These are phyloP conservation scores for Peromyscus eremicus DNA, from an alignment of 2,797 vertebrate species.

Conservation along the genomic window DNA sequence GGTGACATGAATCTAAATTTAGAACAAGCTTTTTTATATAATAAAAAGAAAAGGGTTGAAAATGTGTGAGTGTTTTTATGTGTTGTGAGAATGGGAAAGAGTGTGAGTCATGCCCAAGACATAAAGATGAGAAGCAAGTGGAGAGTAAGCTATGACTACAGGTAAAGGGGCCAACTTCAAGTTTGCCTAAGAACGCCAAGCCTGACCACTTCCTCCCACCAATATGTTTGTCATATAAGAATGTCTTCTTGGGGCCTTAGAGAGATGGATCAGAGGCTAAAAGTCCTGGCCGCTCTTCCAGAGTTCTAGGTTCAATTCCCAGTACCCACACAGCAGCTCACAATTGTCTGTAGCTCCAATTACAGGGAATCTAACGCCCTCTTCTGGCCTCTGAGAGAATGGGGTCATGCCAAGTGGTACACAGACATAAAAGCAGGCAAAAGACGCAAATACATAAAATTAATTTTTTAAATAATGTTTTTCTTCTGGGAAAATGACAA, in stretches of 20 bases:
- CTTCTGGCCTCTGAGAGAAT: background rate
- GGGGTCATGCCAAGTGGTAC: background rate
- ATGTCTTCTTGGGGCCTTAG: background rate
- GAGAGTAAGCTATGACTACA: background rate
- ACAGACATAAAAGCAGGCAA: background rate
- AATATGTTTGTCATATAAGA: background rate
- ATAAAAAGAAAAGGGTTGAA: background rate
- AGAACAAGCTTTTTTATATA: background rate
- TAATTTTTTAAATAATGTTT: background rate
- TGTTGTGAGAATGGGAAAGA: background rate
- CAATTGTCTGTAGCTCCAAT: background rate
- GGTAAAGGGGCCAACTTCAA: background rate
- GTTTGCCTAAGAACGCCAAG: background rate
- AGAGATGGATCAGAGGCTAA: background rate
- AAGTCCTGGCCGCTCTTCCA: background rate
- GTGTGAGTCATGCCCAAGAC: background rate
- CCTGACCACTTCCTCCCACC: background rate
- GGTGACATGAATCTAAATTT: background rate
- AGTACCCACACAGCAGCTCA: background rate
- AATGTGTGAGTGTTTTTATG: background rate
- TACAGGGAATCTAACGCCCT: background rate
- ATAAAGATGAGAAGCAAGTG: background rate
- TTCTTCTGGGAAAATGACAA: constrained; percentile 22
- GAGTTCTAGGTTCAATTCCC: background rate
- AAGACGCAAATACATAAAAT: background rate